A percentile compares a stretch with the other conserved stretches of the same genome.
phyloP scores from a whole-genome alignment of 1,140 invertebrate genomes.

The Panagrolaimus sp. region DNA sequence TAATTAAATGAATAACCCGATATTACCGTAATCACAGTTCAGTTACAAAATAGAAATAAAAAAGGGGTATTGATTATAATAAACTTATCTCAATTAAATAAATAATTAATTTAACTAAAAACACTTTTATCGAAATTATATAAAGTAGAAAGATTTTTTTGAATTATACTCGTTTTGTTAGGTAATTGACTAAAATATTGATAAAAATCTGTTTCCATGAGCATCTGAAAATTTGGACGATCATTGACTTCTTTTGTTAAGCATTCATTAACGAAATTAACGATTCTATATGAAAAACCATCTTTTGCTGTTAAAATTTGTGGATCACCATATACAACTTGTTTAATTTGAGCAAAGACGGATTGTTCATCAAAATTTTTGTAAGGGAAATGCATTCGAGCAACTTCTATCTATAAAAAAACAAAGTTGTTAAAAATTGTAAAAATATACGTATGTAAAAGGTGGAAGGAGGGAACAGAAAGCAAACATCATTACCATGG shows the following conservation, averaged over 20 bases:
- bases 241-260: background rate
- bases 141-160: background rate
- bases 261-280: background rate
- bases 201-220: constrained; percentile 5
- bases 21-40: no score
- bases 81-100: background rate
- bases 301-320: background rate
- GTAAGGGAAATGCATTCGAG: background rate
- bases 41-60: background rate
- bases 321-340: background rate
- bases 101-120: no score
- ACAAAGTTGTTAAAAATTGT: background rate
- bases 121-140: background rate
- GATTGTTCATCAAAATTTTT: constrained; percentile 4
- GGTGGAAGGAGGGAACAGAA: background rate
- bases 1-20: no score
- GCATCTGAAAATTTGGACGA: background rate
- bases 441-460: no score
- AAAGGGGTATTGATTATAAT: background rate
- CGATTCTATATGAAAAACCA: background rate
- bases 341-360: background rate
- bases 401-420: constrained; percentile 8
- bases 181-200: background rate
- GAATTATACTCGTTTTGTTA: background rate
- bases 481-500: constrained; percentile 57